A percentile compares a stretch with the other conserved stretches of the same genome.
Conservation (phyloP, 2,113 vertebrate genomes). For the Boleophthalmus pectinirostris region DNA sequence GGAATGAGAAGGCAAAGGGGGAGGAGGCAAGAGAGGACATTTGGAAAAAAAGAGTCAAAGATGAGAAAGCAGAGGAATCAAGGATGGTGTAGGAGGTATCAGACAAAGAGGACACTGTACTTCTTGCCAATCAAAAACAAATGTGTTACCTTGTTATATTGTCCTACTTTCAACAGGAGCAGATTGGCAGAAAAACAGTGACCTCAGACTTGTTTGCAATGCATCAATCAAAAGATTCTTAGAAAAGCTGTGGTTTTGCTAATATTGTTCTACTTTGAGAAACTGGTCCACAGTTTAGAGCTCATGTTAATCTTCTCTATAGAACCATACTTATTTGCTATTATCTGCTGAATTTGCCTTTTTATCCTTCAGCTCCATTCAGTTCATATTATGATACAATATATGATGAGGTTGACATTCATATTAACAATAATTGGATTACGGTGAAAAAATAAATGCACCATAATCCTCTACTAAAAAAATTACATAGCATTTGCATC, state of each 20-base stretch:
- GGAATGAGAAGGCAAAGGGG: conserved; percentile 7
- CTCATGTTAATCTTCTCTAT: not conserved
- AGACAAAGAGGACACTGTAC: not conserved
- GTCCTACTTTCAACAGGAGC: conserved; percentile 12
- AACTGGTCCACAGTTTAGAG: not conserved
- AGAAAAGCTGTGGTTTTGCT: not conserved
- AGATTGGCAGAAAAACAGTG: conserved; percentile 5
- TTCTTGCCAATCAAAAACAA: conserved; percentile 10
- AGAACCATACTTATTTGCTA: not conserved
- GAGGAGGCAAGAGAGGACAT: not conserved
- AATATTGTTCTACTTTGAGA: not conserved
- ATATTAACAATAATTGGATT: not conserved
- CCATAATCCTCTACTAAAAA: too few species aligned
- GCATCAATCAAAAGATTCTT: not conserved
- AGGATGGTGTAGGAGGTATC: not conserved
- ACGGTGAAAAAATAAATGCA: too few species aligned
- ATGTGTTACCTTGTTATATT: not conserved
- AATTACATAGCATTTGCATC: too few species aligned
- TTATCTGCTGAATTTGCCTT: not conserved
- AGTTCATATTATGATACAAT: not conserved
- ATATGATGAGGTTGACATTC: not conserved
- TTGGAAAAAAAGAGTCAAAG: not conserved
- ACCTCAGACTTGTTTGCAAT: not conserved
- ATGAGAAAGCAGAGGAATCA: conserved; percentile 5
- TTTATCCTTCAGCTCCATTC: not conserved